Conservation (phyloP, 2,888 invertebrate species). For the Pammene aurita region DNA sequence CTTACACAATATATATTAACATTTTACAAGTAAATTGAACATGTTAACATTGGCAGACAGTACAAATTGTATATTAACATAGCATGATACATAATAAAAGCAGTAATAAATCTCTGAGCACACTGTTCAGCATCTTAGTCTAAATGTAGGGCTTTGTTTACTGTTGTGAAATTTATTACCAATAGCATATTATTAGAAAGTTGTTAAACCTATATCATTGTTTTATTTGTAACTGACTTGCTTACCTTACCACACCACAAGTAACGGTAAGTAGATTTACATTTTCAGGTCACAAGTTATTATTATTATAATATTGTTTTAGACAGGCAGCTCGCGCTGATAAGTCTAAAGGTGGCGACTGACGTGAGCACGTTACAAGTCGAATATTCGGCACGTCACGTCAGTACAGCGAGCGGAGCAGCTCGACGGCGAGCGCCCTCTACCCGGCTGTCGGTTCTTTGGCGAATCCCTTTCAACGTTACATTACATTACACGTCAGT, state of each 20-base stretch:
- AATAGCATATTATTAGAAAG: slow-evolving; percentile 40
- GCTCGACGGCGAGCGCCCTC: too few species aligned
- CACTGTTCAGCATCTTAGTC: slow-evolving; percentile 29
- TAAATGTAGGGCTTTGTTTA: slow-evolving; percentile 34
- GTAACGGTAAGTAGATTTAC: not conserved
- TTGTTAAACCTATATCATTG: slow-evolving; percentile 33
- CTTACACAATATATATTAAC: slow-evolving; percentile 15
- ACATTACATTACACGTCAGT: too few species aligned
- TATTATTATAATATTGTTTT: too few species aligned
- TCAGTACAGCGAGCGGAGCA: too few species aligned
- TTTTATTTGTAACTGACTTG: slow-evolving; percentile 29
- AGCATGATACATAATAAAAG: slow-evolving; percentile 22
- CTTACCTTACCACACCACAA: not conserved
- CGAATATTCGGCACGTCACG: too few species aligned
- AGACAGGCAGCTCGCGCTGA: too few species aligned
- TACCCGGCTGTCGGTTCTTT: too few species aligned
- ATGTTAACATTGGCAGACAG: slow-evolving; percentile 17
- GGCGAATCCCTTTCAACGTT: too few species aligned
- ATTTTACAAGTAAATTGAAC: slow-evolving; percentile 12
- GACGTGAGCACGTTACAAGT: too few species aligned
- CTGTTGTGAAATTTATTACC: slow-evolving; percentile 38
- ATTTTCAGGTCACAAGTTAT: too few species aligned
- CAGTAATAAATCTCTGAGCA: slow-evolving; percentile 19
- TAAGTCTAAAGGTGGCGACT: too few species aligned
- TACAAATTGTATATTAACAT: slow-evolving; percentile 33